Evolutionary conservation across 2,888 invertebrate species (phyloP), one percentile per base, ranked within the genome.

Genomic region (Synanthedon myopaeformis): DNA sequence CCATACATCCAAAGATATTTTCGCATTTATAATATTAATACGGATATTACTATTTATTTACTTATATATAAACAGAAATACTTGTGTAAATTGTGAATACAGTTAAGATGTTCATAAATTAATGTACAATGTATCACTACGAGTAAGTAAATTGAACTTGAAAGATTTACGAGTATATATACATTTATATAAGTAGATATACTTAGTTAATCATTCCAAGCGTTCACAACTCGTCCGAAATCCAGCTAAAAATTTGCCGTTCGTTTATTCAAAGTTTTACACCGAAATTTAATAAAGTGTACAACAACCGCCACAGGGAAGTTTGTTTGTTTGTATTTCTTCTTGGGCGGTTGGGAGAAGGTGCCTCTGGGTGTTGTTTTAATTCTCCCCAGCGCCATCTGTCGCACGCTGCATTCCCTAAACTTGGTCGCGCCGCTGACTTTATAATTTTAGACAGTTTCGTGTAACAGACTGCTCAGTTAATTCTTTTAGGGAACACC

Each of bases 251-350:
- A 61, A 57, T 59, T 52, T 57, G 52, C 59, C 54, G 57, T 57
- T 42, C 52, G 56, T 56, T 58, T 56, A 60, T 57, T 54, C 56
- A 70, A 74, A 74, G 70, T 73, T 72, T 64, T 66, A 68, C 53
- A 54, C 53, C 54, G 65, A 70, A 74, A 76, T 74, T 76, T 76
- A 76, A 76, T 76, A 76, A 76, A 70, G 69, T 49, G 19, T 45
- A 49, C 17, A 49, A 49, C 49, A 49, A 45, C 49, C 49, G 51
- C 63, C 63, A 61, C 63, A 35, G 35, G 0, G 35, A 74, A 76
- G 69, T 76, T 72, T 66, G 68, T 63, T 67, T 75, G 76, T 76
- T 76, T 75, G 74, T 74, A 23, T 49, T 73, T 69, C 71, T 70
- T 67, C 66, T 65, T 23, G 49, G 49, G 45, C 35, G 35, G 35